Conservation (phyloP, 1,140 invertebrate species). For the Lethocerus indicus region DNA sequence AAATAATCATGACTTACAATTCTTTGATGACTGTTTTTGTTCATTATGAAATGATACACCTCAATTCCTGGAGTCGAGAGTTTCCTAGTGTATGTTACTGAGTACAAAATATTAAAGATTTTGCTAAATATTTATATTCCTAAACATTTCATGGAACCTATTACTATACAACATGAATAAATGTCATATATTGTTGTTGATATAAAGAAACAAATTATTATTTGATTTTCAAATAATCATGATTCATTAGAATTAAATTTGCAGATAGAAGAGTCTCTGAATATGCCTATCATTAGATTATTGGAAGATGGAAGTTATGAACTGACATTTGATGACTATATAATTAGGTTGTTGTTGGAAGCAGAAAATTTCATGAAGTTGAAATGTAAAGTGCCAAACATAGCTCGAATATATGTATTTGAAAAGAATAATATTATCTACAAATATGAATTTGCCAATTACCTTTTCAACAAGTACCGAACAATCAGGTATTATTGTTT, state of each 20-base stretch:
- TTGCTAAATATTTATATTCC: background rate
- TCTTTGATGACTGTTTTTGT: conserved; percentile 46
- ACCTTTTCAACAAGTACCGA: too few relatives aligned
- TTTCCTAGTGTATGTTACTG: conserved; percentile 33
- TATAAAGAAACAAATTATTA: background rate
- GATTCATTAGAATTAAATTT: background rate
- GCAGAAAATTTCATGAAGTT: too few relatives aligned
- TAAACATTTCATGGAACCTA: too few relatives aligned
- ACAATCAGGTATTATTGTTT: too few relatives aligned
- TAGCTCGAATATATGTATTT: too few relatives aligned
- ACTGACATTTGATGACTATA: too few relatives aligned
- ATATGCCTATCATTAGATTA: too few relatives aligned
- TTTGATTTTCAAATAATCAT: background rate
- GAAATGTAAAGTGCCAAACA: too few relatives aligned
- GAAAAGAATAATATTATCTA: too few relatives aligned
- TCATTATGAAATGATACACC: conserved; percentile 57
- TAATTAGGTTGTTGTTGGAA: too few relatives aligned
- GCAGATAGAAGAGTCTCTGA: conserved; percentile 22
- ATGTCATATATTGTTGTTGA: background rate
- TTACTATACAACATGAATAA: background rate
- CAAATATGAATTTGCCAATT: too few relatives aligned
- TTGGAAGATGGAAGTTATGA: too few relatives aligned
- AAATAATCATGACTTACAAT: conserved; percentile 55
- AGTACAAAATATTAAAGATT: background rate
- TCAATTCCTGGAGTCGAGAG: conserved; percentile 58